A percentile compares a stretch with the other conserved stretches of the same genome.
Conservation (phyloP, 1,140 invertebrate genomes). For the Harpegnathos saltator region DNA sequence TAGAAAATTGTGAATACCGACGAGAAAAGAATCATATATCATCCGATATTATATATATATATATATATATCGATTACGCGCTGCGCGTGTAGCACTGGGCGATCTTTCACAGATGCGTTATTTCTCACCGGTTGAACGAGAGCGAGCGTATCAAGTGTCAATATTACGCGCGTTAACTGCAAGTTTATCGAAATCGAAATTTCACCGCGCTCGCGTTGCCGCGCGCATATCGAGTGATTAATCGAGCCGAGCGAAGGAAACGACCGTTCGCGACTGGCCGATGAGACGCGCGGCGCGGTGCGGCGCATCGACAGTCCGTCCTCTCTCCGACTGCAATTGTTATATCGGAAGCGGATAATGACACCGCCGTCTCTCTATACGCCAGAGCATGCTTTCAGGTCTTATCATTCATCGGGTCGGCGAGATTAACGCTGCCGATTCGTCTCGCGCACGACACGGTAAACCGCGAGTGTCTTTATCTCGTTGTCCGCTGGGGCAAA, state of each 20-base stretch:
- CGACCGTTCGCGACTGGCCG: too few relatives aligned
- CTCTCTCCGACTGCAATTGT: constrained; percentile 17
- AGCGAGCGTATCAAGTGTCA: background rate
- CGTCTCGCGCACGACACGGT: constrained; percentile 32
- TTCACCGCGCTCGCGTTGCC: background rate
- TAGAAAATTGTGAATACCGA: too few relatives aligned
- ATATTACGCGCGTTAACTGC: background rate
- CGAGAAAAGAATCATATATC: too few relatives aligned
- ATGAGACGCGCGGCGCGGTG: too few relatives aligned
- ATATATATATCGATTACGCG: too few relatives aligned
- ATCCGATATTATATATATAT: too few relatives aligned
- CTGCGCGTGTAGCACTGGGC: too few relatives aligned
- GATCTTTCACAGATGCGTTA: too few relatives aligned
- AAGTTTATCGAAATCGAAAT: background rate
- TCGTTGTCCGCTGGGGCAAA: constrained; percentile 32
- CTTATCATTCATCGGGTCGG: constrained; percentile 61
- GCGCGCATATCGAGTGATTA: background rate
- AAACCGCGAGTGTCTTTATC: constrained; percentile 39
- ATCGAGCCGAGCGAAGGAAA: background rate
- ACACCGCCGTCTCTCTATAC: constrained; percentile 30
- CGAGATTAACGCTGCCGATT: constrained; percentile 58
- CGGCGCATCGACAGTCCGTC: too few relatives aligned
- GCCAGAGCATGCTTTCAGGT: constrained; percentile 45
- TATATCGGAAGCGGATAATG: constrained; percentile 43
- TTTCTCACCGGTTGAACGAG: too few relatives aligned